Conservation (phyloP, 2,888 invertebrate genomes). For the Eupithecia tripunctaria region DNA sequence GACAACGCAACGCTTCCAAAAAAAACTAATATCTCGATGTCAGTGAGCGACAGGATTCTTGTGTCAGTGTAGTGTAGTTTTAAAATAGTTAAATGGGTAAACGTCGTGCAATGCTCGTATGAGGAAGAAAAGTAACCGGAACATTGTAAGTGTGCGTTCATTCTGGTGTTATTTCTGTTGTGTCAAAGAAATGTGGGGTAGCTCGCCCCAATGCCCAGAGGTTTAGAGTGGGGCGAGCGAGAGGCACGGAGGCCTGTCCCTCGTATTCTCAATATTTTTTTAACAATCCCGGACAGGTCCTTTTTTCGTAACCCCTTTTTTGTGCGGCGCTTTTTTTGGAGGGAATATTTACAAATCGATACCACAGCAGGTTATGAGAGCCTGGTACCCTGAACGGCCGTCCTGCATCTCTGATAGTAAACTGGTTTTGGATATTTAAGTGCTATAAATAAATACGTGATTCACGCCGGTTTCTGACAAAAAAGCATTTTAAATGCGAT, state of each 20-base stretch:
- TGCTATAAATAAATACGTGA: conserved; percentile 47
- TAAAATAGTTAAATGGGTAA: conserved; percentile 83
- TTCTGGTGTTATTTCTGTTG: conserved; percentile 71
- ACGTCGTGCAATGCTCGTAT: conserved; percentile 84
- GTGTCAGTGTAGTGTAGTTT: conserved; percentile 81
- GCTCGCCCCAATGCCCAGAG: conserved; percentile 71
- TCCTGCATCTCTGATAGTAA: conserved; percentile 50
- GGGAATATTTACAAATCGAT: conserved; percentile 77
- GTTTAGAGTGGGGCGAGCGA: conserved; percentile 76
- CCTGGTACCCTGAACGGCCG: conserved; percentile 55
- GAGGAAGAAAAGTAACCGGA: conserved; percentile 83
- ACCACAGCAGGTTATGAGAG: conserved; percentile 71
- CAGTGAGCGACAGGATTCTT: conserved; percentile 75
- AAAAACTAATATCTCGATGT: conserved; percentile 75
- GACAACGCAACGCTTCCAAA: conserved; percentile 78
- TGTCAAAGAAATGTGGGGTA: conserved; percentile 76
- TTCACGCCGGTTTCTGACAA: conserved; percentile 39
- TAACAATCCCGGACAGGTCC: conserved; percentile 71
- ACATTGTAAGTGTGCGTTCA: conserved; percentile 79
- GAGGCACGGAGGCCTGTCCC: conserved; percentile 82
- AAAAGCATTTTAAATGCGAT: conserved; percentile 32
- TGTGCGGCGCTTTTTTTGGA: conserved; percentile 74
- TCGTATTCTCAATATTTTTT: conserved; percentile 77
- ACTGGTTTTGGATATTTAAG: conserved; percentile 45
- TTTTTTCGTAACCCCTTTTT: conserved; percentile 76